Evolutionary conservation across 2,797 vertebrate species (phyloP).

Genomic region (Babyrousa celebensis): DNA sequence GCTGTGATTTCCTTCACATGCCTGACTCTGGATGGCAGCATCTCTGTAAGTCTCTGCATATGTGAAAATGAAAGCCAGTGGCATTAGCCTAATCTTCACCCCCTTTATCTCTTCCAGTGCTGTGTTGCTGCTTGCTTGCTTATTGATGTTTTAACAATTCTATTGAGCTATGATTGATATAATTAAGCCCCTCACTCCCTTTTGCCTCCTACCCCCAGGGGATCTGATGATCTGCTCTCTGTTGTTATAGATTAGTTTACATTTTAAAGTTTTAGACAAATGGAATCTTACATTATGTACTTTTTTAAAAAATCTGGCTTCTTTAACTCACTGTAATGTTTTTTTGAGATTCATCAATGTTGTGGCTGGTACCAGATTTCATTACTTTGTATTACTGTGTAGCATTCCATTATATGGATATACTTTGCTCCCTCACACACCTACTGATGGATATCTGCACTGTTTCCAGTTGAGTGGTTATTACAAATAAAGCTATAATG

Average conservation of each 20-base stretch:
- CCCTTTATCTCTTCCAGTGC: neutral
- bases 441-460: neutral
- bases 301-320: neutral
- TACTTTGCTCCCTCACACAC: neutral
- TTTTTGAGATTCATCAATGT: neutral
- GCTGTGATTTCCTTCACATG: neutral
- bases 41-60: neutral
- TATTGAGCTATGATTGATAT: constrained; percentile 25
- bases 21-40: neutral
- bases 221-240: constrained; percentile 13
- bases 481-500: constrained; percentile 11
- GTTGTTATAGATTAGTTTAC: neutral
- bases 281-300: neutral
- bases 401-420: neutral
- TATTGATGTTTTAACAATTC: neutral
- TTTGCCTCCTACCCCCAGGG: neutral
- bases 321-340: neutral
- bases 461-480: neutral
- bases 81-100: neutral
- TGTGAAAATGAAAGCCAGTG: constrained; percentile 57
- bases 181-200: neutral
- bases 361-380: neutral
- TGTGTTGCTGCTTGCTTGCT: neutral
- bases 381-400: neutral
- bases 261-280: constrained; percentile 43